phyloP scores from a whole-genome alignment of 2,797 vertebrate genomes.

The Strix occidentalis region DNA sequence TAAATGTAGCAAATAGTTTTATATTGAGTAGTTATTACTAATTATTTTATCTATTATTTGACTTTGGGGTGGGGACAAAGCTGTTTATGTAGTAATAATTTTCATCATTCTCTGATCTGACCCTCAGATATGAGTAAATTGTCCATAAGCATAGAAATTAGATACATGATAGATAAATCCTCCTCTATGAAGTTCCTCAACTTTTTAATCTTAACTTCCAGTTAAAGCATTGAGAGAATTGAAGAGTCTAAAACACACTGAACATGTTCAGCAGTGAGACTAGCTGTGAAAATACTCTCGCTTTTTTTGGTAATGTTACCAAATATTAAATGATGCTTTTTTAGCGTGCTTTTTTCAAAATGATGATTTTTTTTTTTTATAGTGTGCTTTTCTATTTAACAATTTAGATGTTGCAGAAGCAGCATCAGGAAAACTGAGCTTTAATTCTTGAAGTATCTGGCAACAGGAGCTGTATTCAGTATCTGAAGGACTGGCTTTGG shows the following conservation, averaged over 20 bases:
- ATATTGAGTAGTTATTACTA: background rate
- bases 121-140: background rate
- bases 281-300: conserved; percentile 34
- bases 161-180: background rate
- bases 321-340: conserved; percentile 27
- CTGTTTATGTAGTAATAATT: background rate
- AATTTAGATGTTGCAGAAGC: background rate
- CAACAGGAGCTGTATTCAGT: background rate
- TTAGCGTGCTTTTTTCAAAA: background rate
- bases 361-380: background rate
- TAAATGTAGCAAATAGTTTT: background rate
- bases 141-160: background rate
- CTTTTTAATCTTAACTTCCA: conserved; percentile 51
- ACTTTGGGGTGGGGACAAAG: background rate
- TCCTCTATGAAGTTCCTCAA: conserved; percentile 16
- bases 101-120: background rate
- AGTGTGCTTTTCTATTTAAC: background rate
- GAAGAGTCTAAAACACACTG: conserved; percentile 41
- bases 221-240: conserved; percentile 39
- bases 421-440: background rate
- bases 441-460: background rate
- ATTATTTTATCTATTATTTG: background rate
- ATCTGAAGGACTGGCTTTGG: background rate
- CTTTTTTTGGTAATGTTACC: conserved; percentile 45
- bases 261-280: conserved; percentile 30